Conservation (phyloP, 2,888 invertebrate species). For the Gortyna flavago region DNA sequence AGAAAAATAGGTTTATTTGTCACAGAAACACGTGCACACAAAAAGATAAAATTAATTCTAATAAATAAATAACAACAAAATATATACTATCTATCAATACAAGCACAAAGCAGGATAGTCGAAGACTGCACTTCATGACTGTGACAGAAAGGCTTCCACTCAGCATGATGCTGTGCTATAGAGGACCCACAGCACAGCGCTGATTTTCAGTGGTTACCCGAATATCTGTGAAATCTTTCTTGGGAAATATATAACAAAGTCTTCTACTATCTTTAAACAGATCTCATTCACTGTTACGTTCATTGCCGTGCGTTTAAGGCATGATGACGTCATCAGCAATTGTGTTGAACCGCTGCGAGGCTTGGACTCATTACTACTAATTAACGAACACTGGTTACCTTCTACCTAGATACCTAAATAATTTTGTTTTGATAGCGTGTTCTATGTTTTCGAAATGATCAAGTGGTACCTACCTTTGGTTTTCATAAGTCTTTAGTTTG, state of each 20-base stretch:
- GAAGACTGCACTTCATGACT: no score
- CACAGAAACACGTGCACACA: no score
- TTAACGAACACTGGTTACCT: constrained; percentile 72
- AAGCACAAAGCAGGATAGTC: no score
- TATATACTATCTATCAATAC: no score
- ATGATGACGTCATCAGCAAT: constrained; percentile 71
- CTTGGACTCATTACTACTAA: constrained; percentile 73
- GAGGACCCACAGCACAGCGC: no score
- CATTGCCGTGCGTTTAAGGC: constrained; percentile 61
- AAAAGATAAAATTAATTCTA: no score
- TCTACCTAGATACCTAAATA: constrained; percentile 64
- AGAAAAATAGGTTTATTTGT: no score
- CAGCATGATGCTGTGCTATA: no score
- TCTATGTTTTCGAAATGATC: constrained; percentile 53
- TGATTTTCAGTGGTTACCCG: no score
- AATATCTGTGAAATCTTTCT: constrained; percentile 40
- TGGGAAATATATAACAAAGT: constrained; percentile 51
- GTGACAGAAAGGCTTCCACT: no score
- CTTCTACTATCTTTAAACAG: constrained; percentile 42
- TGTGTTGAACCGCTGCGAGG: constrained; percentile 69
- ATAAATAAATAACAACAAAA: no score
- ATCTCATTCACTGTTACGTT: constrained; percentile 64
- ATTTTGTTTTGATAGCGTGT: constrained; percentile 55
- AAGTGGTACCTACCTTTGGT: background rate
- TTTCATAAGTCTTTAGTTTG: background rate